Conservation (phyloP, 2,113 vertebrate species). For the Corythornis madagascariensis region DNA sequence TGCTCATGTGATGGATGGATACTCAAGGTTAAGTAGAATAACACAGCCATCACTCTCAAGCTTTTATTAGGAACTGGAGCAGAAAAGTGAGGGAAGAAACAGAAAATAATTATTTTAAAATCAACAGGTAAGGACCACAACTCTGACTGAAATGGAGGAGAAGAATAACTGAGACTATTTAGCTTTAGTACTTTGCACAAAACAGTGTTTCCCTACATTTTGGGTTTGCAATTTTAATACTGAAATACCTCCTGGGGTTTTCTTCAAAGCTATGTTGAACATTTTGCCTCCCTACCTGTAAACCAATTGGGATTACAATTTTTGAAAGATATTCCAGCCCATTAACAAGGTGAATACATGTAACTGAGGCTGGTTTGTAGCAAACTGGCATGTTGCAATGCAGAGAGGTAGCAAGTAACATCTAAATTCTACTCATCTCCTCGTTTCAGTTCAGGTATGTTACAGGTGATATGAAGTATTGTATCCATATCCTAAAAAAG, state of each 20-base stretch:
- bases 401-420: not conserved
- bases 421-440: not conserved
- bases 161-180: not conserved
- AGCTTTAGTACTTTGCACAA: not conserved
- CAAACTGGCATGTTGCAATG: not conserved
- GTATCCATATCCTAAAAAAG: not conserved
- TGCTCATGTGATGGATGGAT: slow-evolving; percentile 16
- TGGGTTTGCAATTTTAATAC: not conserved
- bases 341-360: not conserved
- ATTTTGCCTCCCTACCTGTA: not conserved
- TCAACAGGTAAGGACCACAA: not conserved
- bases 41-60: not conserved
- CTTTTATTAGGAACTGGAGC: not conserved
- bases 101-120: not conserved
- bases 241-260: not conserved
- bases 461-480: not conserved
- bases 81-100: not conserved
- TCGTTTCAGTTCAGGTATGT: not conserved
- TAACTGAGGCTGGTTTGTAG: not conserved
- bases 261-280: not conserved
- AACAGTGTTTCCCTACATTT: not conserved
- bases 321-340: not conserved
- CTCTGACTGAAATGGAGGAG: not conserved
- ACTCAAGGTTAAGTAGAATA: not conserved
- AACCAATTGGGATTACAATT: not conserved